These are phyloP conservation scores for Lynx canadensis DNA, from an alignment of 2,113 vertebrate genomes.

Conservation along the genomic window DNA sequence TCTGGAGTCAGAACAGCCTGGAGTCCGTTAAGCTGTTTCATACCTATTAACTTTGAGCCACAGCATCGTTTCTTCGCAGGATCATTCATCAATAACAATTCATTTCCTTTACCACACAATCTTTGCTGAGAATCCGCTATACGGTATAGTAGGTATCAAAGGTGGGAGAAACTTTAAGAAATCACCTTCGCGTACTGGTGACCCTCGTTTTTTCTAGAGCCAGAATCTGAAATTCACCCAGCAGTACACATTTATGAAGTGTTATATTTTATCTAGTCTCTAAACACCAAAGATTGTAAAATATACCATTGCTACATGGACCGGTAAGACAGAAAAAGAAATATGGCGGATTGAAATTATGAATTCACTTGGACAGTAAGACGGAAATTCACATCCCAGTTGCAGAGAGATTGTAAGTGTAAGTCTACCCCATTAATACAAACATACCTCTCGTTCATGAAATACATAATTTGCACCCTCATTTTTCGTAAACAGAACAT, in stretches of 20 bases:
- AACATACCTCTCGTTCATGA: neutral
- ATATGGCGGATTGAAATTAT: neutral
- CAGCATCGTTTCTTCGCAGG: neutral
- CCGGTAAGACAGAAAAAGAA: neutral
- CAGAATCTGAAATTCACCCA: neutral
- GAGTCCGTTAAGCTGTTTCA: neutral
- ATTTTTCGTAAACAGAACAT: neutral
- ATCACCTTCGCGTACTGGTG: neutral
- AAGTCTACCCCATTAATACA: neutral
- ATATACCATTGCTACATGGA: neutral
- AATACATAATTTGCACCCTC: neutral
- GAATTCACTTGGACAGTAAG: neutral
- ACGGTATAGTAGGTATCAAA: neutral
- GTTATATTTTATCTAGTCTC: neutral
- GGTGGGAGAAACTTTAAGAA: conserved; percentile 2
- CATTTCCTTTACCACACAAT: neutral
- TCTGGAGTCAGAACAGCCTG: no score
- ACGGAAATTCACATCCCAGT: neutral
- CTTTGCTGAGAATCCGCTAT: neutral
- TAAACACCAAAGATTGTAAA: neutral
- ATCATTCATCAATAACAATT: neutral
- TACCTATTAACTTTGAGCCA: neutral
- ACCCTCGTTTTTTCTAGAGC: neutral
- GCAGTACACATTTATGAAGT: neutral
- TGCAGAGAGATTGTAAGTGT: neutral